Evolutionary conservation across 2,797 vertebrate species (phyloP), one percentile per base, ranked within the genome.

Genomic region (Decapterus maruadsi): DNA sequence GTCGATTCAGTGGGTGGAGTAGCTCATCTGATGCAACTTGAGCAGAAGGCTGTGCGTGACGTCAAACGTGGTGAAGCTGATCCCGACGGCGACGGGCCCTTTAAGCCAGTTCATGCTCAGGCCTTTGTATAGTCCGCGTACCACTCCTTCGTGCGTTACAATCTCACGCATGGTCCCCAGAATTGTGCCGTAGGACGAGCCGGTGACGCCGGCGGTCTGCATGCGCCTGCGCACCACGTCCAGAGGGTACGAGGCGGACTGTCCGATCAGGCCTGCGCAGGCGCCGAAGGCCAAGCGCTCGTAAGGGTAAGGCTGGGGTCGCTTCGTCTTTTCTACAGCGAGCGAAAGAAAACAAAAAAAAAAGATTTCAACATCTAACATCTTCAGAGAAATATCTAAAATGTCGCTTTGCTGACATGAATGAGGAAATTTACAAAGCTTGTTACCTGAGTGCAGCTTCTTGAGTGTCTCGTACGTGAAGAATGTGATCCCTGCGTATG

Each of bases 41-140:
- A 95, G 92, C 68, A 99, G 91, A 16, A 99, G 93, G 88, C 93
- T 95, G 90, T 99, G 97, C 8, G 83, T 96, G 76, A 99, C 89
- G 93, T 99, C 98, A 19, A 99, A 99, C 53, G 97, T 98, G 78
- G 96, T 97, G 88, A 99, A 97, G 92, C 98, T 99, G 76, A 99
- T 96, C 6, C 97, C 98, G 61, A 99, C 98, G 0, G 97, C 96
- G 10, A 99, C 86, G 2, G 98, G 98, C 4, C 98, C 98, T 80
- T 99, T 99, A 22, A 99, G 88, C 98, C 98, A 99, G 94, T 99
- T 99, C 98, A 99, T 99, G 93, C 97, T 99, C 73, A 99, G 95
- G 65, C 98, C 98, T 81, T 99, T 99, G 94, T 99, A 99, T 2
- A 99, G 88, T 67, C 98, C 98, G 0, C 93, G 92, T 60, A 97